Conservation (phyloP, 2,797 vertebrate genomes). For the Halcyon badia region DNA sequence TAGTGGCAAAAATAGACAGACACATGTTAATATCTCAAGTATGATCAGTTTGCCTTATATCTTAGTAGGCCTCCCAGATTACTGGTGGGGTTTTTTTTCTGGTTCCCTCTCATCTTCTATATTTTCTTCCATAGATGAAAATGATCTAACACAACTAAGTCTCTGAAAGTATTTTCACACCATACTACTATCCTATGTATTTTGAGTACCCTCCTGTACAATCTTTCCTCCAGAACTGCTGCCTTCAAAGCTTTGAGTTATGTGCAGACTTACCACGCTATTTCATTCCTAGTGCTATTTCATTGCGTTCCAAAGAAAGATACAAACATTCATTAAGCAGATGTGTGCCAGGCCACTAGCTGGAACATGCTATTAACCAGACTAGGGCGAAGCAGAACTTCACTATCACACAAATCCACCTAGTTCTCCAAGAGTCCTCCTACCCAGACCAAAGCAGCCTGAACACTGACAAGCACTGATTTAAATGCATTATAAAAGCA, state of each 20-base stretch:
- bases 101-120: background rate
- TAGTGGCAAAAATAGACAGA: constrained; percentile 1
- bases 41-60: background rate
- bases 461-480: constrained; percentile 3
- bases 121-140: background rate
- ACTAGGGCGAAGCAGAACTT: background rate
- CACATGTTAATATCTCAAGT: background rate
- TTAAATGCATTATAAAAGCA: background rate
- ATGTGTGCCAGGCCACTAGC: background rate
- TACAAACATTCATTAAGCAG: background rate
- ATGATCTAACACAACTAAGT: background rate
- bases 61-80: background rate
- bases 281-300: background rate
- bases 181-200: background rate
- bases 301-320: background rate
- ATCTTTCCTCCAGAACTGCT: background rate
- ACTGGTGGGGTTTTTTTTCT: background rate
- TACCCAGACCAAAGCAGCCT: constrained; percentile 24
- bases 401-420: constrained; percentile 23
- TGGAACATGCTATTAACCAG: constrained; percentile 19
- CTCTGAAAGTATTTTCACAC: constrained; percentile 18
- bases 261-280: background rate
- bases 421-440: background rate
- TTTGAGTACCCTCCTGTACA: background rate
- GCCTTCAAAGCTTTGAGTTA: background rate